These are phyloP conservation scores for Oxycera nigricornis DNA, from an alignment of 2,888 invertebrate species.

Conservation along the genomic window DNA sequence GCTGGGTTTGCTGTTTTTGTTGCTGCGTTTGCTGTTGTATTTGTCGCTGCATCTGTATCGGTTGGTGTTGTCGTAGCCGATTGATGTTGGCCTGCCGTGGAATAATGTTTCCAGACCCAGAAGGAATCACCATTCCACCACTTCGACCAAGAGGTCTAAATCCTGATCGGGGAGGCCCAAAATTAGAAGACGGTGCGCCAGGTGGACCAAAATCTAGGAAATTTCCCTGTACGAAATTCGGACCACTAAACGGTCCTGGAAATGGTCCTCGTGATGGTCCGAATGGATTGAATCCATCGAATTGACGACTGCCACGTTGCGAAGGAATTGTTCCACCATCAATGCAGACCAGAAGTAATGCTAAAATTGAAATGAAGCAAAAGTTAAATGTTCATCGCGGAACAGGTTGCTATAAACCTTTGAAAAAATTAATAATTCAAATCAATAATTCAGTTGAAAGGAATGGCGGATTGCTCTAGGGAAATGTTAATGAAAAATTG, in stretches of 20 bases:
- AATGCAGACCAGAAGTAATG: not conserved
- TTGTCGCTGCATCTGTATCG: not conserved
- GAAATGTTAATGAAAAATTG: no score
- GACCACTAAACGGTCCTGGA: not conserved
- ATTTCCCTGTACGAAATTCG: not conserved
- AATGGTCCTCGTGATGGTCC: not conserved
- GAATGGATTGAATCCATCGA: not conserved
- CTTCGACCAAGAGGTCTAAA: not conserved
- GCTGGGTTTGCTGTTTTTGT: conserved; percentile 17
- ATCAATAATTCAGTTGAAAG: no score
- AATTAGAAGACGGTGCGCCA: not conserved
- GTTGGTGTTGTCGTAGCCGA: not conserved
- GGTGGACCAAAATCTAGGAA: conserved; percentile 16
- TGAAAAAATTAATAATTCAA: no score
- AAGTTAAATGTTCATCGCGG: no score
- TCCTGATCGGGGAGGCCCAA: not conserved
- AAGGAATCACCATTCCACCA: conserved; percentile 1
- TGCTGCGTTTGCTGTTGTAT: not conserved
- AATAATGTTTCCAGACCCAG: not conserved
- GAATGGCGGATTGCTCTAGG: no score
- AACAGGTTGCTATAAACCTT: no score
- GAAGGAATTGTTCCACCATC: not conserved
- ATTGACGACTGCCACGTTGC: conserved; percentile 6
- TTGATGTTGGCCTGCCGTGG: not conserved
- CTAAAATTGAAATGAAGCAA: conserved; percentile 7